phyloP scores from a whole-genome alignment of 1,140 invertebrate genomes.

The Cyclargus thomasi region DNA sequence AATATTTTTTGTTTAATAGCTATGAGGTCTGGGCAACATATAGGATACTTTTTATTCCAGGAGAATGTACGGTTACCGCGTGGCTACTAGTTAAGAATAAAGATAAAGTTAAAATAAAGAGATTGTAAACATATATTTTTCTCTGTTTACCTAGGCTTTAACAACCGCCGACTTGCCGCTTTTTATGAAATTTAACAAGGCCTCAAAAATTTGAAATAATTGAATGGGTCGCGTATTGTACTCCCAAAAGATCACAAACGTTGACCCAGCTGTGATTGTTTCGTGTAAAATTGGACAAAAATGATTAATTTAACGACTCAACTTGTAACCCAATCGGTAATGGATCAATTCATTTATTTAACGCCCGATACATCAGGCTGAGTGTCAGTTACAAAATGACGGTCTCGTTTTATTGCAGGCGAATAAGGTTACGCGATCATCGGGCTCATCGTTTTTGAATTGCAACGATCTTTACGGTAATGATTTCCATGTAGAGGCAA shows the following conservation, averaged over 20 bases:
- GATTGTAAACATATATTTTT: too few relatives aligned
- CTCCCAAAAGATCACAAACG: neutral
- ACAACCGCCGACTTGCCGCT: too few relatives aligned
- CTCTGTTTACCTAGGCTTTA: too few relatives aligned
- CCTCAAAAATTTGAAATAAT: too few relatives aligned
- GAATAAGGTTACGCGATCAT: neutral
- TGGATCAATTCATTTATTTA: slow-evolving; percentile 13
- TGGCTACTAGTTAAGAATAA: too few relatives aligned
- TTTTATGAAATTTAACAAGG: too few relatives aligned
- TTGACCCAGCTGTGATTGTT: neutral
- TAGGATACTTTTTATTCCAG: too few relatives aligned
- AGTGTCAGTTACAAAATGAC: neutral
- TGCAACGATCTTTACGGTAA: neutral
- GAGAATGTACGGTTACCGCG: too few relatives aligned
- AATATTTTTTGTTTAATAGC: too few relatives aligned
- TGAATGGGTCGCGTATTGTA: neutral
- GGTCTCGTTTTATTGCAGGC: neutral
- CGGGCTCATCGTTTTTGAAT: neutral
- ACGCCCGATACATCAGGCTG: neutral
- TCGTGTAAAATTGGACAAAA: slow-evolving; percentile 12
- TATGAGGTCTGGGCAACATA: too few relatives aligned
- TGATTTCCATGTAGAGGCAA: neutral
- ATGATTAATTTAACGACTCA: slow-evolving; percentile 7
- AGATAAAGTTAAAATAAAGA: too few relatives aligned
- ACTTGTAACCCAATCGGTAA: slow-evolving; percentile 9